Evolutionary conservation across 30 jellyfish, hydroid and myxozoan species (phyloP), one percentile per base, ranked within the genome.

Genomic region (Catostylus mosaicus): DNA sequence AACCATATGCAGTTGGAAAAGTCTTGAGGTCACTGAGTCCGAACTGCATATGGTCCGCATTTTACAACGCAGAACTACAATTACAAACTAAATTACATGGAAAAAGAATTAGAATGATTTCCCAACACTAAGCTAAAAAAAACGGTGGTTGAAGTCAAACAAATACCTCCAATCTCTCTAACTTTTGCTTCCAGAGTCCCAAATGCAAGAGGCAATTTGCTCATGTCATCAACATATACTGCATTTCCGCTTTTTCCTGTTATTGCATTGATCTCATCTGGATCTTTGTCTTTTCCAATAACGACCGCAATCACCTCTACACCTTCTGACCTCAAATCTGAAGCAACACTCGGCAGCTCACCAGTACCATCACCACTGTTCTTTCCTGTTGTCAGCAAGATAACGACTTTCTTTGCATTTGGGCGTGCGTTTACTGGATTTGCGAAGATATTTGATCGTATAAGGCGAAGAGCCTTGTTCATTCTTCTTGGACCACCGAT

Each of bases 401-500:
- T 87, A 7, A 87, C 75, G 14, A 67, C 73, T 34, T 74, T 69
- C 60, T 52, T 62, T 10, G 54, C 71, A 36, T 52, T 46, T 20
- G 59, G 26, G 50, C 77, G 16, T 30, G 37, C 62, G 33, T 24
- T 11, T 20, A 12, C 14, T 33, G 56, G 60, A 7, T 24, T 46
- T 5, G 45, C 26, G 48, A 85, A 79, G 12, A 91, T 60, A 30
- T 86, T 93, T n/a, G 89, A 34, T 30, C 37, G 56, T 6, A 85
- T 73, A 0, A 34, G 12, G 5, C 77, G 84, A 3, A 91, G 82
- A 2, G 92, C 98, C 38, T 64, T 65, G 46, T 86, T 94, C 84
- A 86, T 85, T 75, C 96, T 51, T 73, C 96, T 73, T 0, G 81
- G 88, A 18, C 96, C 98, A 34, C 92, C 91, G 35, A 85, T 73